Base-by-base conservation (phyloP, 2,113 vertebrate genomes). In the Chroicocephalus ridibundus region DNA sequence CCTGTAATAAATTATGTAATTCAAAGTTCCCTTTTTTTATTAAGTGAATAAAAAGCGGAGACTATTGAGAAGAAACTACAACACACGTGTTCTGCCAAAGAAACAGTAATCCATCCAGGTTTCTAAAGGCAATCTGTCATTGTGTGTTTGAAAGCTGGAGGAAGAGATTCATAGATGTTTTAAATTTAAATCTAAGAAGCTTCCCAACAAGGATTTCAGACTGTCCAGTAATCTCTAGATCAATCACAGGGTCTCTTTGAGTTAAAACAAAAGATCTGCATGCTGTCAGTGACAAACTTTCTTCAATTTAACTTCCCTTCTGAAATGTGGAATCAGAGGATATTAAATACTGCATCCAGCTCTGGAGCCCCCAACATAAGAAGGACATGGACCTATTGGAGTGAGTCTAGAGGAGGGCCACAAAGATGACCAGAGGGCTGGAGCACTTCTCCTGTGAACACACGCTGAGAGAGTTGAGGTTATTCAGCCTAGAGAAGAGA, bases 221-320 rank as follows among this genome's bases (percentile, higher is more conserved):
- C 46, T 52, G 32, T 55, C n/a, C 22, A 25, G 32, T 82, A n/a
- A 44, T 75, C 31, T 82, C 36, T 92, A 57, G 36, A 51, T 75
- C 61, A 42, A 0, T 70, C 47, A 65, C 5, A 27, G 40, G 1
- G 2, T 0, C 20, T 40, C 66, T 86, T 38, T 49, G 7, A 38
- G 49, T 69, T 84, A 36, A 34, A 51, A 80, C 34, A 61, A 58
- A 91, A 83, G 27, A 38, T 70, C n/a, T 60, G 27, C 4, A 0
- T 81, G 21, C 19, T 74, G 44, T 32, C 44, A 55, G 8, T 61
- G n/a, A 74, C 17, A 60, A 40, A 42, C n/a, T 77, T 60, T 36
- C 29, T 74, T 86, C 36, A n/a, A 38, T 71, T 90, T 51, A 69
- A 21, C 52, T 81, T 81, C 17, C 20, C 31, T 31, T 54, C 40